Conservation (phyloP, 2,888 invertebrate genomes). For the Cheilosia impressa region DNA sequence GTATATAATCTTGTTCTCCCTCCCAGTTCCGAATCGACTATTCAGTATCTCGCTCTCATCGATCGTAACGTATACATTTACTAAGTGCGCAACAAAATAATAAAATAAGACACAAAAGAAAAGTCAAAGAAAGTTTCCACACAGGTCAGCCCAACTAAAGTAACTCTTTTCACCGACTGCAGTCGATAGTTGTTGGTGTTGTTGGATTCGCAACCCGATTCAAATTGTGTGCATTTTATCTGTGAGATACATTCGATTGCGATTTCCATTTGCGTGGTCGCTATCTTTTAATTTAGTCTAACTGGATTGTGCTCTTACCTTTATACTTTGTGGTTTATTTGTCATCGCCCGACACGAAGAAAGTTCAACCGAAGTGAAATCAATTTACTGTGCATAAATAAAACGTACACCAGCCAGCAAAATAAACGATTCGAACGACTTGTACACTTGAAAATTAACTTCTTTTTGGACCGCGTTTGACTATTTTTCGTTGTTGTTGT, state of each 20-base stretch:
- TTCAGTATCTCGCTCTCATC: background rate
- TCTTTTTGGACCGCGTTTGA: constrained; percentile 1
- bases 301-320: constrained; percentile 46
- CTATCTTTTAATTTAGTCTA: constrained; percentile 41
- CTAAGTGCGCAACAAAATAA: constrained; percentile 42
- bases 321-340: constrained; percentile 32
- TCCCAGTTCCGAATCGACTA: constrained; percentile 13
- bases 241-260: constrained; percentile 61
- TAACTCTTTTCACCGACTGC: constrained; percentile 34
- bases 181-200: background rate
- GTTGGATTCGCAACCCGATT: constrained; percentile 27
- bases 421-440: constrained; percentile 23
- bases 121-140: constrained; percentile 71
- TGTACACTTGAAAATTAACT: constrained; percentile 3
- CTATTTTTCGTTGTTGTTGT: background rate
- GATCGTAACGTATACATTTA: constrained; percentile 22
- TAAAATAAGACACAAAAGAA: constrained; percentile 39
- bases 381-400: constrained; percentile 47
- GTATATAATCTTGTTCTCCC: constrained; percentile 27
- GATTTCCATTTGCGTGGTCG: constrained; percentile 42
- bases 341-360: constrained; percentile 54
- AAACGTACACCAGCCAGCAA: constrained; percentile 1
- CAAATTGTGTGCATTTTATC: constrained; percentile 52
- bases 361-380: constrained; percentile 69
- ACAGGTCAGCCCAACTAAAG: constrained; percentile 52